Evolutionary conservation across 2,797 vertebrate species (phyloP).

Genomic region (Sciurus carolinensis): DNA sequence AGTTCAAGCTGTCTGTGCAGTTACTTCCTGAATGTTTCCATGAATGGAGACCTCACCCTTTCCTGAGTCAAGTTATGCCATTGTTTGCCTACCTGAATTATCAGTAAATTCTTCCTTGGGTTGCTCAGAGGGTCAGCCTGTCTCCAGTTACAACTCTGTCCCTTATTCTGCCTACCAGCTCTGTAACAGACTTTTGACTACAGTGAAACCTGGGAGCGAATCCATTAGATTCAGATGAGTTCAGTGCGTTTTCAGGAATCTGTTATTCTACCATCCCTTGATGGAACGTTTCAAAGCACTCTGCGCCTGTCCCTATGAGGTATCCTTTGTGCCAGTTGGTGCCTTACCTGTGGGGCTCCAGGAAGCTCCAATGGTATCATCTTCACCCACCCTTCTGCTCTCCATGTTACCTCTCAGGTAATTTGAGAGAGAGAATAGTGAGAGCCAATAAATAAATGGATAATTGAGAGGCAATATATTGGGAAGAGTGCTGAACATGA

Average conservation of each 20-base stretch:
- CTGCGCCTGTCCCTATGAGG: neutral
- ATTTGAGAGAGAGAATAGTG: neutral
- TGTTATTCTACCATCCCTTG: neutral
- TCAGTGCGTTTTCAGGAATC: neutral
- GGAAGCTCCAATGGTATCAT: neutral
- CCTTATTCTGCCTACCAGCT: neutral
- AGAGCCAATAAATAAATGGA: neutral
- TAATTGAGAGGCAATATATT: neutral
- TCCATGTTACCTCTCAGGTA: neutral
- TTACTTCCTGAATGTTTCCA: constrained; percentile 20
- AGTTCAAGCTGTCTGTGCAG: constrained; percentile 11
- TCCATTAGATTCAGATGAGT: neutral
- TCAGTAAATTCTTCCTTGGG: neutral
- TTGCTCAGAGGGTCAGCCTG: neutral
- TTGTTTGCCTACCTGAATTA: neutral
- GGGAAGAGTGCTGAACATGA: neutral
- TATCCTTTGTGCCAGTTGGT: neutral
- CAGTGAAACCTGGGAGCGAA: neutral
- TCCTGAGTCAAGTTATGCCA: neutral
- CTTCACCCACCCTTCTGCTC: neutral
- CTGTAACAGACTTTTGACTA: neutral
- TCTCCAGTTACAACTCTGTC: neutral
- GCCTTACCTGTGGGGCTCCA: neutral
- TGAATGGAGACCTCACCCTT: neutral
- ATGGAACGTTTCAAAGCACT: neutral